A percentile compares a stretch with the other conserved stretches of the same genome.
These are phyloP conservation scores for Diplodus puntazzo DNA, from an alignment of 2,797 vertebrate species.

Conservation along the genomic window DNA sequence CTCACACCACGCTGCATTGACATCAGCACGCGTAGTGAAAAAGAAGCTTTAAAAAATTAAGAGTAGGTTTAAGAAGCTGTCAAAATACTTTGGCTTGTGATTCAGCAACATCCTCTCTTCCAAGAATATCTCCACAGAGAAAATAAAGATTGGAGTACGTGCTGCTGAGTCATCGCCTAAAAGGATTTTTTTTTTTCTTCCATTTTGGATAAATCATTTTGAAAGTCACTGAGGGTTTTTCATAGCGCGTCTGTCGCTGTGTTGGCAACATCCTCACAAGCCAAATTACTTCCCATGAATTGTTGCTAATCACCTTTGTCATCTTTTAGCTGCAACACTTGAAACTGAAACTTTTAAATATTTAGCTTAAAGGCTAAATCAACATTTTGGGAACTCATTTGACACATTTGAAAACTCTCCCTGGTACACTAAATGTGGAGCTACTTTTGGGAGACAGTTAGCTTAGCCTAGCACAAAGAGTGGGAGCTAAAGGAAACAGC, in stretches of 20 bases:
- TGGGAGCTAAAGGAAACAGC: background rate
- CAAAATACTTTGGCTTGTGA: constrained; percentile 47
- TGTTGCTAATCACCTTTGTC: constrained; percentile 23
- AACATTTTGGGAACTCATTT: background rate
- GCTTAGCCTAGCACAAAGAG: background rate
- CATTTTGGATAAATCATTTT: constrained; percentile 36
- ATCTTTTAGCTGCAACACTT: constrained; percentile 14
- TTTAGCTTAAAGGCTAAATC: constrained; percentile 2
- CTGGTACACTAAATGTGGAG: background rate
- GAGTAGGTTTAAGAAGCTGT: constrained; percentile 40
- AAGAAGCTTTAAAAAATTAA: constrained; percentile 26
- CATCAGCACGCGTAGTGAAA: constrained; percentile 35
- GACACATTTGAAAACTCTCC: background rate
- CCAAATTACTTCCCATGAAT: constrained; percentile 42
- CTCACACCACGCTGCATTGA: constrained; percentile 43
- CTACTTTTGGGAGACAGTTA: background rate
- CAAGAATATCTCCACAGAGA: constrained; percentile 48
- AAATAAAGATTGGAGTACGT: constrained; percentile 43
- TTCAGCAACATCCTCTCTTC: constrained; percentile 37
- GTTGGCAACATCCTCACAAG: constrained; percentile 29
- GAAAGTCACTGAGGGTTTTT: constrained; percentile 37
- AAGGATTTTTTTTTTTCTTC: background rate
- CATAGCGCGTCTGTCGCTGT: constrained; percentile 48
- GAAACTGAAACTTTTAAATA: background rate
- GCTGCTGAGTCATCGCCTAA: constrained; percentile 47